Percentiles rank a stretch among this genome's conserved stretches.
Evolutionary conservation across 2,113 vertebrate genomes (phyloP).

Genomic region (Motacilla tschutschensis): DNA sequence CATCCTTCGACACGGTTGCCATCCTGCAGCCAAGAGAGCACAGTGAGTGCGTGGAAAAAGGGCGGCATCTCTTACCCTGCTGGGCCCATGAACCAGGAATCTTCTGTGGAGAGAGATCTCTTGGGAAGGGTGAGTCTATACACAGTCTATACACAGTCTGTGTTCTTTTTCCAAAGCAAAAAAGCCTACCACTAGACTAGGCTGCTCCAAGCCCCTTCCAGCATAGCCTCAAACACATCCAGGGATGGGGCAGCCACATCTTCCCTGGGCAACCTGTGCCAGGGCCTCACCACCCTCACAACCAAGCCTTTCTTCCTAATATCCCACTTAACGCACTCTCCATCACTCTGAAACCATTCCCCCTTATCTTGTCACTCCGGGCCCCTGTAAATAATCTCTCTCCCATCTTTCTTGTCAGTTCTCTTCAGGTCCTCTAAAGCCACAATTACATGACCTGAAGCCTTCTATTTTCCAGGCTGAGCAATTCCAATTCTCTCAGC

Average conservation of each 20-base stretch:
- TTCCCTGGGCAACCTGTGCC: background rate
- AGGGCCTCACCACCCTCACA: background rate
- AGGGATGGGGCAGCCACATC: background rate
- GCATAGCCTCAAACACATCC: background rate
- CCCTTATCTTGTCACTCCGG: background rate
- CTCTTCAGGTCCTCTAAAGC: background rate
- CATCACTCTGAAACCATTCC: background rate
- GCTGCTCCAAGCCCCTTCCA: background rate
- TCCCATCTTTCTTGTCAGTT: background rate
- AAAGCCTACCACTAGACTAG: background rate
- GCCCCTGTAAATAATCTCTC: background rate
- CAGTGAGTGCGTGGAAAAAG: accelerated
- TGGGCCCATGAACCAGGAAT: background rate
- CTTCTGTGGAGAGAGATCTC: background rate
- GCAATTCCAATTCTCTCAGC: background rate
- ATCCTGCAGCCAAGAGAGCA: conserved; percentile 75
- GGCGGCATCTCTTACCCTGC: no score
- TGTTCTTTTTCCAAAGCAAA: background rate
- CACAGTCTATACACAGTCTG: accelerated
- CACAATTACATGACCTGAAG: background rate
- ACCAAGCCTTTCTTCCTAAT: background rate
- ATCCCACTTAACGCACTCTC: background rate
- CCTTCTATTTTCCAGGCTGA: background rate
- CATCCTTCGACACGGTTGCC: conserved; percentile 90
- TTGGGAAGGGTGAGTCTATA: background rate